These are phyloP conservation scores for Hoplias malabaricus DNA, from an alignment of 2,113 vertebrate species.

Conservation along the genomic window DNA sequence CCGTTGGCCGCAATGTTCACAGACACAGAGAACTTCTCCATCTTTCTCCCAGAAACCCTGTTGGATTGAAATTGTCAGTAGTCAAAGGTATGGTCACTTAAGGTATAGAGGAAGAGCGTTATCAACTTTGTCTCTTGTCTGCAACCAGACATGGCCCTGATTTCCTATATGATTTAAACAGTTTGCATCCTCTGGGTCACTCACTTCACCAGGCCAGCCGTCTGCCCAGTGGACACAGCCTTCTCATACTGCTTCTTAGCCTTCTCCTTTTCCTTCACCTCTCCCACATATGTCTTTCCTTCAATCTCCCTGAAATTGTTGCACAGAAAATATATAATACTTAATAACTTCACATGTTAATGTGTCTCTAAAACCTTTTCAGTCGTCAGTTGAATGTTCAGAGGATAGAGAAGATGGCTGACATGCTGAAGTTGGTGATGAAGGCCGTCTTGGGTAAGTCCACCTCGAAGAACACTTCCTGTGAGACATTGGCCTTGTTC, in stretches of 20 bases:
- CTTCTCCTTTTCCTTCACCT: constrained; percentile 86
- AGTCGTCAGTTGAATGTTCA: too few species aligned
- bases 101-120: too few species aligned
- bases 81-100: too few species aligned
- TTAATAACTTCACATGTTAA: too few species aligned
- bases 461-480: constrained; percentile 87
- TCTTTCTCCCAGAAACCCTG: constrained; percentile 88
- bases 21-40: constrained; percentile 89
- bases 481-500: constrained; percentile 79
- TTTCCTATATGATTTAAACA: too few species aligned
- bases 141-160: too few species aligned
- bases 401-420: constrained; percentile 53
- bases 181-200: too few species aligned
- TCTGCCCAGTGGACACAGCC: constrained; percentile 84
- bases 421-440: constrained; percentile 96
- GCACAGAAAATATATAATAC: not conserved
- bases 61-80: too few species aligned
- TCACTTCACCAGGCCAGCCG: constrained; percentile 89
- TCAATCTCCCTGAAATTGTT: constrained; percentile 79
- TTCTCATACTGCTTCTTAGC: constrained; percentile 88
- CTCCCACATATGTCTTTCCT: constrained; percentile 78
- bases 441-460: constrained; percentile 93
- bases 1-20: constrained; percentile 82
- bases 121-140: too few species aligned
- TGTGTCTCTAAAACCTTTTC: too few species aligned